A percentile compares a stretch with the other conserved stretches of the same genome.
phyloP scores from a whole-genome alignment of 1,140 invertebrate species.

The Aphis gossypii region DNA sequence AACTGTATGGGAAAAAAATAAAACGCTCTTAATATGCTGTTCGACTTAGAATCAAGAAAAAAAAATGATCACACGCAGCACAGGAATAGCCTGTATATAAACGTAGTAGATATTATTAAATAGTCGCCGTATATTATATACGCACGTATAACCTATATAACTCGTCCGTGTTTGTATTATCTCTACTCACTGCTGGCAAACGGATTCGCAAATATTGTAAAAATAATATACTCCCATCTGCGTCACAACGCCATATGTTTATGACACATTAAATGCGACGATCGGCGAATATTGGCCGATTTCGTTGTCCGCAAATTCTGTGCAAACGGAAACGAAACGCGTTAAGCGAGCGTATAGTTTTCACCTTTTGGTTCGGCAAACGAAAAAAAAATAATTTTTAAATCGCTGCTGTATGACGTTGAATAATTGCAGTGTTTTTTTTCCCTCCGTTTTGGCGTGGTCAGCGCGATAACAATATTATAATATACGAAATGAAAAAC shows the following conservation, averaged over 20 bases:
- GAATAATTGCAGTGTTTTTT: neutral
- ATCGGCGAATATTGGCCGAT: neutral
- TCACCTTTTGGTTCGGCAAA: neutral
- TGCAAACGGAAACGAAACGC: neutral
- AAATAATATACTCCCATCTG: neutral
- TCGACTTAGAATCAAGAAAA: too few relatives aligned
- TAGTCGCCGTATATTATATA: too few relatives aligned
- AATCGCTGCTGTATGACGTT: neutral
- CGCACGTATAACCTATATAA: too few relatives aligned
- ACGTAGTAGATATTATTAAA: too few relatives aligned
- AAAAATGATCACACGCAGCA: too few relatives aligned
- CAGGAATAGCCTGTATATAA: too few relatives aligned
- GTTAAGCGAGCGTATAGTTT: neutral
- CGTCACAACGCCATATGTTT: neutral
- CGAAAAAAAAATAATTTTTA: neutral
- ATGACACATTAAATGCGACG: too few relatives aligned
- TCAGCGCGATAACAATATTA: neutral
- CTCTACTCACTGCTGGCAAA: neutral
- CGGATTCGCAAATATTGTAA: neutral
- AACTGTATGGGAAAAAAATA: too few relatives aligned
- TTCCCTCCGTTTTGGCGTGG: neutral
- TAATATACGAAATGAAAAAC: neutral
- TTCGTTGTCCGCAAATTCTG: neutral
- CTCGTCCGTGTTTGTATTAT: neutral
- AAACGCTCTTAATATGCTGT: too few relatives aligned